Evolutionary conservation across 2,797 vertebrate genomes (phyloP), one percentile per base, ranked within the genome.

Genomic region (Adrianichthys oophorus): DNA sequence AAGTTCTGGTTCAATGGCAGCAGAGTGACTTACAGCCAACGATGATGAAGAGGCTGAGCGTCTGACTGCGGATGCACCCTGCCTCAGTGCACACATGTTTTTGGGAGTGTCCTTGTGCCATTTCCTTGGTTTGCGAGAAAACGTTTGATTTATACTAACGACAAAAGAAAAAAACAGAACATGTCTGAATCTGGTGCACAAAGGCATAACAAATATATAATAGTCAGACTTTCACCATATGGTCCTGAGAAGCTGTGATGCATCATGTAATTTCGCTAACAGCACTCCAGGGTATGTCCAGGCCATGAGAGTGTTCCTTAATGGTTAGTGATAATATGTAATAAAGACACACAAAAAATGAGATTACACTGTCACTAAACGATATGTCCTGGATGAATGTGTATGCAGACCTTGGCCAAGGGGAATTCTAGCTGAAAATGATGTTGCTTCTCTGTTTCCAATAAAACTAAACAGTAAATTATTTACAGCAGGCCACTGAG

Each of bases 391-490:
- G 80, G 72, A 87, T 85, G 73, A 74, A 87, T 87, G 80, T 65
- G 77, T 76, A 79, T 79, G 68, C 56, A 83, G 82, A 85, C 85
- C 82, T 87, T 86, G 85, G 82, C 81, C 85, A 85, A 85, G 85
- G 83, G 83, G 87, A 86, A 68, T 77, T 62, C 69, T 65, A 65
- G 72, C 72, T 83, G 76, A 79, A 84, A 88, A 86, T 84, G 86
- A 90, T 86, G 85, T 86, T 76, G 80, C 76, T 76, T 87, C 86
- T 87, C 82, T 74, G 76, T 89, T 89, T 90, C 88, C 83, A 88
- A 89, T 90, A 89, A 91, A 91, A 87, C 82, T 89, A 89, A 90
- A 87, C 78, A 82, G 82, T 91, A 87, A 90, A 91, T 90, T 86
- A 91, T 92, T 92, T 90, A 92, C 88, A 85, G 80, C 68, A 43